Conservation (phyloP, 1,140 invertebrate genomes). For the Telenomus remus region DNA sequence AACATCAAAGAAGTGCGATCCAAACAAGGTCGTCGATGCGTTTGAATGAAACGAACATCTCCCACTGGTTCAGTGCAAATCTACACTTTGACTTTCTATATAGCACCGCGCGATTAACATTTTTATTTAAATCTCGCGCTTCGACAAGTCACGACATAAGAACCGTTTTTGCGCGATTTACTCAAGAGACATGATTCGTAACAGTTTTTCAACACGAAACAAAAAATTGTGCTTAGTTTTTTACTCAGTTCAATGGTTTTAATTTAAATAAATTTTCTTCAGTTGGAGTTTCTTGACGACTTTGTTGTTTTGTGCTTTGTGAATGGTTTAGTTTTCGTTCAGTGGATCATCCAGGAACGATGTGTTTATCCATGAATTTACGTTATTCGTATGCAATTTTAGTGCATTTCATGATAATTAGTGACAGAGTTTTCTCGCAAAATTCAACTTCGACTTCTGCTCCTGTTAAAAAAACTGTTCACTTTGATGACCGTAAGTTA, state of each 20-base stretch:
- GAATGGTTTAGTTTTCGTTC: too few relatives aligned
- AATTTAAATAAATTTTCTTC: conserved; percentile 2
- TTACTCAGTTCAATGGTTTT: neutral
- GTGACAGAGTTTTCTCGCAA: conserved; percentile 14
- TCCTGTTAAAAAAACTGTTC: conserved; percentile 2
- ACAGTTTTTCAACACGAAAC: too few relatives aligned
- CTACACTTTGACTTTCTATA: conserved; percentile 56
- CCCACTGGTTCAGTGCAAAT: conserved; percentile 53
- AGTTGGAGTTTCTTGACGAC: too few relatives aligned
- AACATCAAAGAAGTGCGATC: too few relatives aligned
- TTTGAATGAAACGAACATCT: conserved; percentile 48
- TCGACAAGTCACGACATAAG: conserved; percentile 4
- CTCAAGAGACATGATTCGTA: too few relatives aligned
- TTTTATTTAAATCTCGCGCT: conserved; percentile 50
- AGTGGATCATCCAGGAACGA: conserved; percentile 2
- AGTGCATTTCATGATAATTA: conserved; percentile 13
- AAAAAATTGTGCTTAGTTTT: neutral
- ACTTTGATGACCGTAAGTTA: conserved; percentile 30
- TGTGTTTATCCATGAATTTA: conserved; percentile 4
- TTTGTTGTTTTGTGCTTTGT: too few relatives aligned
- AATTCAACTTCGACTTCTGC: neutral
- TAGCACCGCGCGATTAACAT: conserved; percentile 40
- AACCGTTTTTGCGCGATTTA: conserved; percentile 3
- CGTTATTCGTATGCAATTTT: conserved; percentile 21
- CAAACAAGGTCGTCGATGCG: conserved; percentile 24